A percentile compares a stretch with the other conserved stretches of the same genome.
Conservation (phyloP, 1,140 invertebrate genomes). For the Teleopsis dalmanni region DNA sequence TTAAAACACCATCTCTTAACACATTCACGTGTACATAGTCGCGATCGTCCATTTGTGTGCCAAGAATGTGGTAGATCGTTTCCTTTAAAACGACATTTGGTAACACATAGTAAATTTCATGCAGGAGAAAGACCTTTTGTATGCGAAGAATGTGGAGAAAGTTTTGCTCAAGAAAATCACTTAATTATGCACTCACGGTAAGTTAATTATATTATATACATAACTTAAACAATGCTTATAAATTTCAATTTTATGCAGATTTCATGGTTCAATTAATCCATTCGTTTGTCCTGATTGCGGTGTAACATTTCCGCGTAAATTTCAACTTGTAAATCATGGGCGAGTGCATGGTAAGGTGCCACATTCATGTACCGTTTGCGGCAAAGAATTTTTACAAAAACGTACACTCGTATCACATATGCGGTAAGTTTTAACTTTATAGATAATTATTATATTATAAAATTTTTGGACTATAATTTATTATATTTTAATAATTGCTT, state of each 20-base stretch:
- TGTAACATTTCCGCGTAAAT: constrained; percentile 74
- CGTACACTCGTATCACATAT: constrained; percentile 69
- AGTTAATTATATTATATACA: constrained; percentile 6
- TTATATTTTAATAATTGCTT: neutral
- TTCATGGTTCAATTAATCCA: constrained; percentile 73
- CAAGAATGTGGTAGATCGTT: constrained; percentile 72
- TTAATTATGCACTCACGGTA: constrained; percentile 66
- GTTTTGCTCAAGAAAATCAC: constrained; percentile 76
- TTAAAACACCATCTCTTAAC: constrained; percentile 72
- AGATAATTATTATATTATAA: neutral
- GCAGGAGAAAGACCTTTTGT: constrained; percentile 79
- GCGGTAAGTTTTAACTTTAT: constrained; percentile 46
- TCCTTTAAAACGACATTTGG: constrained; percentile 71
- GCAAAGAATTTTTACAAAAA: constrained; percentile 77
- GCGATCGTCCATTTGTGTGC: constrained; percentile 74
- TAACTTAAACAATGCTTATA: neutral
- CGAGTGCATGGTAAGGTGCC: constrained; percentile 69
- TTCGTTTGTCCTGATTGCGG: constrained; percentile 76
- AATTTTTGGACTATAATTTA: neutral
- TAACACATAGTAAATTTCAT: constrained; percentile 79
- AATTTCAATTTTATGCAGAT: constrained; percentile 37
- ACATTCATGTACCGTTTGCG: constrained; percentile 71
- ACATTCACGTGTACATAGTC: constrained; percentile 66
- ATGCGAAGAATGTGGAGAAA: constrained; percentile 80
- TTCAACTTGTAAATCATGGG: constrained; percentile 75